phyloP scores from a whole-genome alignment of 2,113 vertebrate species.

The Microcebus jonahi region DNA sequence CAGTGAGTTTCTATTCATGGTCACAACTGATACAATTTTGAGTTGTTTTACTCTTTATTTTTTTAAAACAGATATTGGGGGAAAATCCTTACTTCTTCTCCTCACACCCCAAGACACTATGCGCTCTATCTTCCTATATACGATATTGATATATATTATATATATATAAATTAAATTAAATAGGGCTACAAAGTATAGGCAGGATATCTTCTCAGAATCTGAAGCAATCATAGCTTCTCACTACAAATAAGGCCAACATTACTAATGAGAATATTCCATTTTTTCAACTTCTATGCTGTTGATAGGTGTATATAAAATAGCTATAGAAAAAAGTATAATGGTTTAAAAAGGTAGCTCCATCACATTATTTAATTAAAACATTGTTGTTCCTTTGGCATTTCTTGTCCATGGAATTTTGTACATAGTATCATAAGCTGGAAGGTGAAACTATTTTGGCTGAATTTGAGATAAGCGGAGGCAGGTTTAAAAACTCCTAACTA shows the following conservation, averaged over 20 bases:
- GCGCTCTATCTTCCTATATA: background rate
- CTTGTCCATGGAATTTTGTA: background rate
- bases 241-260: background rate
- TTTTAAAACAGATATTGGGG: background rate
- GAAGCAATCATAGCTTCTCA: slow-evolving; percentile 15
- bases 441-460: background rate
- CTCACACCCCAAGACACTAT: background rate
- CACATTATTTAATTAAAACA: background rate
- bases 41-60: background rate
- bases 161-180: background rate
- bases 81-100: background rate
- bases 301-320: background rate
- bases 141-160: background rate
- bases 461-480: background rate
- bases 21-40: background rate
- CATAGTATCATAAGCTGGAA: background rate
- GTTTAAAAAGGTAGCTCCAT: background rate
- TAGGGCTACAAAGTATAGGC: background rate
- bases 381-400: background rate
- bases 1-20: background rate
- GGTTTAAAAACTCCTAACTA: background rate
- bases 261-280: background rate
- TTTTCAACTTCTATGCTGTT: background rate
- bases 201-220: background rate
- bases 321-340: background rate